Evolutionary conservation across 2,797 vertebrate species (phyloP).

Genomic region (Botia almorhae): DNA sequence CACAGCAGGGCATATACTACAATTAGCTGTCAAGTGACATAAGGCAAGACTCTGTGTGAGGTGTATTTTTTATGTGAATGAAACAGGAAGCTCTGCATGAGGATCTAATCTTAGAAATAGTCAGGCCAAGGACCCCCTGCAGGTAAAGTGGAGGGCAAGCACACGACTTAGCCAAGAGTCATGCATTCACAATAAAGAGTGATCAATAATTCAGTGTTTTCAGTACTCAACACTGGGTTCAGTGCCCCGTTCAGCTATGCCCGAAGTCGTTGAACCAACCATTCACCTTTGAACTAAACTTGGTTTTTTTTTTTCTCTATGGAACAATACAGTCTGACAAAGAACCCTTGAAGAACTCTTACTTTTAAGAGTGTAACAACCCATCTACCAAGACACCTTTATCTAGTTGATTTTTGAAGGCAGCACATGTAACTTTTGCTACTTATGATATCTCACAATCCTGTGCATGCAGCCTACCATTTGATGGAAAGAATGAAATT

Average conservation of each 20-base stretch:
- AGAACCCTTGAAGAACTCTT: too few relatives aligned
- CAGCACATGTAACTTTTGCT: too few relatives aligned
- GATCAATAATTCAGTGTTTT: conserved; percentile 60
- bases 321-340: too few relatives aligned
- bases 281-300: not conserved
- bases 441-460: too few relatives aligned
- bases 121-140: conserved; percentile 23
- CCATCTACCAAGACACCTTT: too few relatives aligned
- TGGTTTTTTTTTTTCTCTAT: not conserved
- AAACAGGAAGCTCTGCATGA: conserved; percentile 23
- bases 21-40: not conserved
- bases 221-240: conserved; percentile 43
- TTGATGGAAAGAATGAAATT: too few relatives aligned
- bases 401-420: too few relatives aligned
- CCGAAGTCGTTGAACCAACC: not conserved
- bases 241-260: conserved; percentile 24
- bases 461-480: too few relatives aligned
- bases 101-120: conserved; percentile 41
- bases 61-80: not conserved
- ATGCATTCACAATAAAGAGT: conserved; percentile 53
- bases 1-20: not conserved
- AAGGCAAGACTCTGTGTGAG: conserved; percentile 1
- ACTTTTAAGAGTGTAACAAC: too few relatives aligned
- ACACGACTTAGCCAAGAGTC: conserved; percentile 41
- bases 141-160: conserved; percentile 40